Percentiles rank a stretch among this genome's conserved stretches.
Evolutionary conservation across 2,888 invertebrate species (phyloP).

Genomic region (Pyralis farinalis): DNA sequence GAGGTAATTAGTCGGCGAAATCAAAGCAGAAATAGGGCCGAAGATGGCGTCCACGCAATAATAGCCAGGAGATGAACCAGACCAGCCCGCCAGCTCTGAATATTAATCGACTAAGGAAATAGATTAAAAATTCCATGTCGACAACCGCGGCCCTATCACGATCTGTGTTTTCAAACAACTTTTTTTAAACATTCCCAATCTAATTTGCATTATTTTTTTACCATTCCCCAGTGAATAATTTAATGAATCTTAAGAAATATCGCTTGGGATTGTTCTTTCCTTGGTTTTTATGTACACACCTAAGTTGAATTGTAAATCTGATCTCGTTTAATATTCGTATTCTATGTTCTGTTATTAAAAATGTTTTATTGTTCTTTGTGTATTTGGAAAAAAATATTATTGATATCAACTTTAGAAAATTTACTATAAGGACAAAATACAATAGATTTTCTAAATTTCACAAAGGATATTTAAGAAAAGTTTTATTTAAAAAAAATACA

Average conservation of each 20-base stretch:
- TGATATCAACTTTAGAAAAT: not conserved
- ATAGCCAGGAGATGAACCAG: conserved; percentile 80
- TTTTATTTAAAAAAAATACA: too few relatives aligned
- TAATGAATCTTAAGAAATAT: conserved; percentile 74
- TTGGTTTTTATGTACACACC: conserved; percentile 14
- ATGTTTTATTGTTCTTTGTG: conserved; percentile 3
- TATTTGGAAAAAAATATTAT: conserved; percentile 3
- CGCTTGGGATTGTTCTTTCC: conserved; percentile 32
- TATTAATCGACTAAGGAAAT: conserved; percentile 81
- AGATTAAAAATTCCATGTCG: conserved; percentile 80
- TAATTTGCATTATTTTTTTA: conserved; percentile 75
- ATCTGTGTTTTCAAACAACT: conserved; percentile 75
- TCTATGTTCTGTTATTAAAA: conserved; percentile 7
- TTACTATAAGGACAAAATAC: too few relatives aligned
- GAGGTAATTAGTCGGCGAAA: conserved; percentile 67
- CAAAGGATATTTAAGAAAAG: too few relatives aligned
- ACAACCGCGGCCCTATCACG: conserved; percentile 57
- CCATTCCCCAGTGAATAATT: conserved; percentile 75
- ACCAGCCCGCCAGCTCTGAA: conserved; percentile 71
- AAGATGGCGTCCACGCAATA: conserved; percentile 69
- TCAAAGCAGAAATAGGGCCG: conserved; percentile 58
- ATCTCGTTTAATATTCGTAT: conserved; percentile 1
- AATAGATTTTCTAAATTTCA: too few relatives aligned
- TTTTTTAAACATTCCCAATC: conserved; percentile 64
- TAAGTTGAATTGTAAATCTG: conserved; percentile 6